A percentile compares a stretch with the other conserved stretches of the same genome.
These are phyloP conservation scores for Drepana falcataria DNA, from an alignment of 2,888 invertebrate genomes.

Conservation along the genomic window DNA sequence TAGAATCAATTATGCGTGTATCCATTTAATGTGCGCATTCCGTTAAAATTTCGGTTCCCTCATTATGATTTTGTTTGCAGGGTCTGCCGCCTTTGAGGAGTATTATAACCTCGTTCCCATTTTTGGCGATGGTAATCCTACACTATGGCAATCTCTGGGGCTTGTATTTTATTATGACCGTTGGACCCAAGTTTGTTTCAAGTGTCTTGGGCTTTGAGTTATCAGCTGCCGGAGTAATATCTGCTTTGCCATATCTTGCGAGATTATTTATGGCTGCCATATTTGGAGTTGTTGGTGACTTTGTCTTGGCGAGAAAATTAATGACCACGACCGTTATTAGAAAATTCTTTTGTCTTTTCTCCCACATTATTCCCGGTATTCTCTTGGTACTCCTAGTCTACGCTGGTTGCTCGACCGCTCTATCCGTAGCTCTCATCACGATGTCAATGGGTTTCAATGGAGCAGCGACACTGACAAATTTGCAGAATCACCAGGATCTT, in stretches of 20 bases:
- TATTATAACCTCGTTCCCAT: constrained; percentile 82
- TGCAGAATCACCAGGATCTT: constrained; percentile 84
- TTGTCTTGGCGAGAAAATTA: constrained; percentile 62
- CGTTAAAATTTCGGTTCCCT: too few species aligned
- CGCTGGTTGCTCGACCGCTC: constrained; percentile 80
- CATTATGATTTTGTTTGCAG: constrained; percentile 54
- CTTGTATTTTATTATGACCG: constrained; percentile 85
- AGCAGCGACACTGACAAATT: constrained; percentile 80
- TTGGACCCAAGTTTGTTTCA: constrained; percentile 86
- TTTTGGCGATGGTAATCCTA: constrained; percentile 81
- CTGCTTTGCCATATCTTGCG: constrained; percentile 84
- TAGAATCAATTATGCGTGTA: background rate
- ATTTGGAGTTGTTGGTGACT: constrained; percentile 85
- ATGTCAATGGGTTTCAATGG: constrained; percentile 83
- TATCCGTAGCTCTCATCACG: constrained; percentile 81
- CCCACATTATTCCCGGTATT: constrained; percentile 74
- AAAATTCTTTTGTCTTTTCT: constrained; percentile 82
- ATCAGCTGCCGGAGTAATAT: constrained; percentile 83
- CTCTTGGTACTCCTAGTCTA: constrained; percentile 77
- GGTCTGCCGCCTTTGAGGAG: constrained; percentile 81
- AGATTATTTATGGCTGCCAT: constrained; percentile 83
- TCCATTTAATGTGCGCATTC: background rate
- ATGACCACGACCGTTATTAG: constrained; percentile 74
- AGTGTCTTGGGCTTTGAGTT: constrained; percentile 85
- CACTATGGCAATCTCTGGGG: constrained; percentile 90